Evolutionary conservation across 2,797 vertebrate species (phyloP).

Genomic region (Perodicticus potto): DNA sequence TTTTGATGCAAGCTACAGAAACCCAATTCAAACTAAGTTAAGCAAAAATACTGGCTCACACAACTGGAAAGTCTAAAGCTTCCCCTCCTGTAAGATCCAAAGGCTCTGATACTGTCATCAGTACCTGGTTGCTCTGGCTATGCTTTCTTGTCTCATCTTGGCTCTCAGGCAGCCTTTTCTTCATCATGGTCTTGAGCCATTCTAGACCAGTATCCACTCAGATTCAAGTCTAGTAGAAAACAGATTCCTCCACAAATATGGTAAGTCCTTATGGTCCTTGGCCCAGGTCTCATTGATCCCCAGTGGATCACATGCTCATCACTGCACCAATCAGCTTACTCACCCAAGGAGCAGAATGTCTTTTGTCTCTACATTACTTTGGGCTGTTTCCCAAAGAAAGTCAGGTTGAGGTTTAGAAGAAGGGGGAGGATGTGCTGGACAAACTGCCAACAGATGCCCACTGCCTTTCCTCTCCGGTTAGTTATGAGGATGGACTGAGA

Average conservation of each 20-base stretch:
- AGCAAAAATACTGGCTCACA: background rate
- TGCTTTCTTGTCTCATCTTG: too few relatives aligned
- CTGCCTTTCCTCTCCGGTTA: background rate
- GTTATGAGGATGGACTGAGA: background rate
- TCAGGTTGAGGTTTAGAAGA: background rate
- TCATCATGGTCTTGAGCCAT: background rate
- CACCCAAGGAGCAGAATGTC: accelerated
- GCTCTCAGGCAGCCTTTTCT: background rate
- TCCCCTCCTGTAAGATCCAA: background rate
- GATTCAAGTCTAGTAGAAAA: background rate
- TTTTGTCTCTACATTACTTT: background rate
- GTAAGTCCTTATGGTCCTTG: background rate
- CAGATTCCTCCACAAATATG: background rate
- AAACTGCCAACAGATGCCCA: background rate
- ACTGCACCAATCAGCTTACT: background rate
- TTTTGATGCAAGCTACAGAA: background rate
- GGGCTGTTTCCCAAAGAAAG: background rate
- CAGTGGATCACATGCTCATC: background rate
- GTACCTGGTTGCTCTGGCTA: background rate
- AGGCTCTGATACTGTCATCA: background rate
- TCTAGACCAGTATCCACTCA: background rate
- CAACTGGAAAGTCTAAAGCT: background rate
- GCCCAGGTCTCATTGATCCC: background rate
- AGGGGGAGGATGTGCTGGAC: background rate
- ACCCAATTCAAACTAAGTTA: background rate